A percentile compares a stretch with the other conserved stretches of the same genome.
These are phyloP conservation scores for Trachelus iudaicus DNA, from an alignment of 2,888 invertebrate species.

Conservation along the genomic window DNA sequence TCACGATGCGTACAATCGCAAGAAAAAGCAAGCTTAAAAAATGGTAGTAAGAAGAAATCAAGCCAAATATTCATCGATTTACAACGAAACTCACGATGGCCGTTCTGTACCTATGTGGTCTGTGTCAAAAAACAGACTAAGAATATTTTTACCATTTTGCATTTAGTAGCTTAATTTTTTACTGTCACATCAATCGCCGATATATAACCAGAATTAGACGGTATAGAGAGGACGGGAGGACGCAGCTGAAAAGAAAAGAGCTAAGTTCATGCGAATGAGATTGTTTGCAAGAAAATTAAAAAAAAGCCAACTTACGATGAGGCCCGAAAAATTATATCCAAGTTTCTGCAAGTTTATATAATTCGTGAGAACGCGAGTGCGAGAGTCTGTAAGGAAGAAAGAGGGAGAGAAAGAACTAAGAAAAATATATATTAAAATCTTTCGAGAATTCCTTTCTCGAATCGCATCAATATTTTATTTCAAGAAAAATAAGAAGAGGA, in stretches of 20 bases:
- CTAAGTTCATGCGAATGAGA: background rate
- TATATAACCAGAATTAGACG: background rate
- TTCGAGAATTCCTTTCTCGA: background rate
- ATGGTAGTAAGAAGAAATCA: background rate
- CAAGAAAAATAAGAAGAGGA: background rate
- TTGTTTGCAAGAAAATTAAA: background rate
- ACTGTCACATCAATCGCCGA: background rate
- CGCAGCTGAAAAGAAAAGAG: background rate
- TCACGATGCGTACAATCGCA: background rate
- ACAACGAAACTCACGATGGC: background rate
- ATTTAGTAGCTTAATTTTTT: slow-evolving; percentile 4
- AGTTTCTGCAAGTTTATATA: background rate
- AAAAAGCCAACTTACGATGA: background rate
- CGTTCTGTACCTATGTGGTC: background rate
- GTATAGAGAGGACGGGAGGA: background rate
- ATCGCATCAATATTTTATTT: background rate
- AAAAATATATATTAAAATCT: background rate
- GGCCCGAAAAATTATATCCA: background rate
- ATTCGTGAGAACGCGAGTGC: background rate
- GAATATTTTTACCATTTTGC: slow-evolving; percentile 4
- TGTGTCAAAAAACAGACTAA: background rate
- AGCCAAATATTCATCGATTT: background rate
- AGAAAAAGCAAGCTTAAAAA: background rate
- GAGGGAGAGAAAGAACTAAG: background rate
- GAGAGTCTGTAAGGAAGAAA: background rate